These are phyloP conservation scores for Synchiropus splendidus DNA, from an alignment of 2,113 vertebrate species.

Conservation along the genomic window DNA sequence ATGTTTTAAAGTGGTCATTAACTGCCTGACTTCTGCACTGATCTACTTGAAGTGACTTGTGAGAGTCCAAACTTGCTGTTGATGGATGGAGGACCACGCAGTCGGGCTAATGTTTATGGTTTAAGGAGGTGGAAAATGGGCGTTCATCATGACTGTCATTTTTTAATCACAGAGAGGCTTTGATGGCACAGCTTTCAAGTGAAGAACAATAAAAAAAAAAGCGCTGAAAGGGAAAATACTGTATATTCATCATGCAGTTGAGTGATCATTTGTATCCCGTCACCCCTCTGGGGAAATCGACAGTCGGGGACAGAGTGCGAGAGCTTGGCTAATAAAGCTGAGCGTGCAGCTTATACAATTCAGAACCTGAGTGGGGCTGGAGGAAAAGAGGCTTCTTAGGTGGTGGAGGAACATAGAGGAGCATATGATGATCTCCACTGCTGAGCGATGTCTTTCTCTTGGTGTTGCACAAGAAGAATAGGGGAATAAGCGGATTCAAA, in stretches of 20 bases:
- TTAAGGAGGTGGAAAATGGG: not conserved
- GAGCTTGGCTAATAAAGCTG: constrained; percentile 47
- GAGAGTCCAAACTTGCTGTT: not conserved
- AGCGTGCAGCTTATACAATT: constrained; percentile 15
- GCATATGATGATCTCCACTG: no score
- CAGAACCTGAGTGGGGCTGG: no score
- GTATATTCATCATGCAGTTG: constrained; percentile 7
- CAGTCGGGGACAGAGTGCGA: constrained; percentile 20
- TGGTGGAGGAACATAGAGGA: no score
- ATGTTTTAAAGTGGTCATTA: constrained; percentile 6
- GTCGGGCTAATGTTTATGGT: no score
- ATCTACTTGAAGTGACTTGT: constrained; percentile 15
- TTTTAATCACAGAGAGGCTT: constrained; percentile 6
- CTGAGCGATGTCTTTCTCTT: no score
- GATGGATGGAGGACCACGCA: no score
- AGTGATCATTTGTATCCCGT: constrained; percentile 27
- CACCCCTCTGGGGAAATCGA: constrained; percentile 44
- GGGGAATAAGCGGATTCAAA: no score
- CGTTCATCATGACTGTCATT: constrained; percentile 10
- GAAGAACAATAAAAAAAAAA: not conserved
- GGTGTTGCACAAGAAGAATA: no score
- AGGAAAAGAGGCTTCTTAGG: no score
- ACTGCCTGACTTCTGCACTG: constrained; percentile 11
- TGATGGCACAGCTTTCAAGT: constrained; percentile 9
- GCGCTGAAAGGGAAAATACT: not conserved